Conservation (phyloP, 2,888 invertebrate genomes). For the Oxytorus armatus region DNA sequence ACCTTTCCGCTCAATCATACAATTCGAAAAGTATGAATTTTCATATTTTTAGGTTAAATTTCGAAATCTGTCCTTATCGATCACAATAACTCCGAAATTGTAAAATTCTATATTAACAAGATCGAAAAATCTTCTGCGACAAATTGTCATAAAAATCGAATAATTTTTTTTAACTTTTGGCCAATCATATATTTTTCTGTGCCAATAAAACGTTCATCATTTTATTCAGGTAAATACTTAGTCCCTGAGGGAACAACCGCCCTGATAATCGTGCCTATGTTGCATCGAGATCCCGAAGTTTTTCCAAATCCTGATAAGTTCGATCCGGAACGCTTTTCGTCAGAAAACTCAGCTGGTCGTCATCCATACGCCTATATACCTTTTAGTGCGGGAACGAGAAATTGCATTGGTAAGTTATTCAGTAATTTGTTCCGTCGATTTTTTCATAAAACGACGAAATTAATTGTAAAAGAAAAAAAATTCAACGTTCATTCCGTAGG, state of each 20-base stretch:
- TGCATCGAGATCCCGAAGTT: slow-evolving; percentile 84
- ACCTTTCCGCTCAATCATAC: too few relatives aligned
- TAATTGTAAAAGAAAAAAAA: background rate
- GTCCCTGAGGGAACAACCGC: slow-evolving; percentile 82
- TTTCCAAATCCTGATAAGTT: slow-evolving; percentile 85
- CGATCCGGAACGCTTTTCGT: slow-evolving; percentile 85
- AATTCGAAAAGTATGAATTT: too few relatives aligned
- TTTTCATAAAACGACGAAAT: background rate
- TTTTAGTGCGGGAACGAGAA: slow-evolving; percentile 82
- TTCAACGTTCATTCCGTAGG: slow-evolving; percentile 77
- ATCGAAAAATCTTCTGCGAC: too few relatives aligned
- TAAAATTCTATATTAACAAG: too few relatives aligned
- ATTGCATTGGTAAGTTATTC: slow-evolving; percentile 77
- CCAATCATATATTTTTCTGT: background rate
- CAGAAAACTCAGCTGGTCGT: slow-evolving; percentile 82
- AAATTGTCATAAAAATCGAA: background rate
- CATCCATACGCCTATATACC: slow-evolving; percentile 84
- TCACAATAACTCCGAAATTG: too few relatives aligned
- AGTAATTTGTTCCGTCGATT: background rate
- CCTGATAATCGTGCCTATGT: slow-evolving; percentile 78
- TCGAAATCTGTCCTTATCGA: too few relatives aligned
- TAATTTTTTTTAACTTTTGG: background rate
- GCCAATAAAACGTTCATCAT: background rate
- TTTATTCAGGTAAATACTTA: slow-evolving; percentile 75
- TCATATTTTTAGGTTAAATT: too few relatives aligned